These are phyloP conservation scores for Zaprionus gabonicus DNA, from an alignment of 1,140 invertebrate species.

Conservation along the genomic window DNA sequence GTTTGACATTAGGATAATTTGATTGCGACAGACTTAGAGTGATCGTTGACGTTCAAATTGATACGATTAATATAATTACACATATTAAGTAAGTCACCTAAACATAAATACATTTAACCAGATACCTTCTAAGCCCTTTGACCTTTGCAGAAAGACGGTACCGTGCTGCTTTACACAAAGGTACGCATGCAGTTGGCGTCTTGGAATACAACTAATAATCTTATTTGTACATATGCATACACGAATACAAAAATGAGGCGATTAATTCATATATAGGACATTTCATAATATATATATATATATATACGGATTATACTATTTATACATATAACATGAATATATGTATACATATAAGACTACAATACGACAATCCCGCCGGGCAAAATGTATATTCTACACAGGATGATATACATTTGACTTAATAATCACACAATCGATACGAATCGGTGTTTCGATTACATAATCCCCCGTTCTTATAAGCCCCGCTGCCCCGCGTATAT, in stretches of 20 bases:
- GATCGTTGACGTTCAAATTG: not conserved
- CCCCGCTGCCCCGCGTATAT: not conserved
- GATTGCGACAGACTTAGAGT: not conserved
- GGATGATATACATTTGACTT: not conserved
- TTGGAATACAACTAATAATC: not conserved
- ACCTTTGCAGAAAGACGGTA: not conserved
- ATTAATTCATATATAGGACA: no score
- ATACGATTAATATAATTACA: no score
- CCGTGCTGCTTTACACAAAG: not conserved
- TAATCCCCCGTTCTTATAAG: not conserved
- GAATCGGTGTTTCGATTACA: not conserved
- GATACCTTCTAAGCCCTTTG: not conserved
- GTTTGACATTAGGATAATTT: no score
- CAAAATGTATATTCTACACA: not conserved
- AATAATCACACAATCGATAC: no score
- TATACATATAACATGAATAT: no score
- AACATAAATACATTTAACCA: no score
- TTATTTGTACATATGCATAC: not conserved
- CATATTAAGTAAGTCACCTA: no score
- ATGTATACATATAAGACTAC: not conserved
- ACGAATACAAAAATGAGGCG: not conserved
- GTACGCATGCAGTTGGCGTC: not conserved
- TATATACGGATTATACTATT: not conserved
- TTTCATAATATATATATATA: not conserved
- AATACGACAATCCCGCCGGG: no score